These are phyloP conservation scores for Gulo gulo DNA, from an alignment of 2,113 vertebrate species.

Conservation along the genomic window DNA sequence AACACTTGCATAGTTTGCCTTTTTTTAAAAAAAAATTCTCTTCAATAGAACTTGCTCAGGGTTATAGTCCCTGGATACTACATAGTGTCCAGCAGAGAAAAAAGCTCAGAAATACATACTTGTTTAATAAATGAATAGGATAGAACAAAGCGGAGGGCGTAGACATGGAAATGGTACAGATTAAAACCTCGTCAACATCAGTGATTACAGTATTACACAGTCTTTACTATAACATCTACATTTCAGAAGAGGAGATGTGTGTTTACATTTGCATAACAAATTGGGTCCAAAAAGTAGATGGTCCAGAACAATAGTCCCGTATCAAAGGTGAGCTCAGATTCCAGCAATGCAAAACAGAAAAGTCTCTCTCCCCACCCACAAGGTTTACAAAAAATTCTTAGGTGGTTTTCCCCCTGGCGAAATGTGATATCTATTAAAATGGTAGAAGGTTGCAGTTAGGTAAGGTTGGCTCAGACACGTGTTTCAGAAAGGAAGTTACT, in stretches of 20 bases:
- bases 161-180: too few relatives aligned
- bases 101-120: background rate
- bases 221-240: background rate
- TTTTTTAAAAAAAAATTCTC: background rate
- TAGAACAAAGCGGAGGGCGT: background rate
- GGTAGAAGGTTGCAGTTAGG: background rate
- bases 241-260: background rate
- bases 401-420: slow-evolving; percentile 29
- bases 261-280: slow-evolving; percentile 64
- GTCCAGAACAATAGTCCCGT: background rate
- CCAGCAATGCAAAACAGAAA: slow-evolving; percentile 16
- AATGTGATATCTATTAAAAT: background rate
- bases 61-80: background rate
- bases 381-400: slow-evolving; percentile 19
- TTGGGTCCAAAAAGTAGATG: background rate
- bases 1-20: background rate
- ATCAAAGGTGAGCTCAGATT: slow-evolving; percentile 20
- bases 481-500: background rate
- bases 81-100: background rate
- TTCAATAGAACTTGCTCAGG: background rate
- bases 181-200: background rate
- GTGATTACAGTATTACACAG: background rate
- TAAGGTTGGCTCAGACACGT: rapidly evolving
- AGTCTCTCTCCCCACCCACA: slow-evolving; percentile 6
- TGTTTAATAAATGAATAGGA: background rate